These are phyloP conservation scores for Poecilia velifera DNA, from an alignment of 2,797 vertebrate species.

Conservation along the genomic window DNA sequence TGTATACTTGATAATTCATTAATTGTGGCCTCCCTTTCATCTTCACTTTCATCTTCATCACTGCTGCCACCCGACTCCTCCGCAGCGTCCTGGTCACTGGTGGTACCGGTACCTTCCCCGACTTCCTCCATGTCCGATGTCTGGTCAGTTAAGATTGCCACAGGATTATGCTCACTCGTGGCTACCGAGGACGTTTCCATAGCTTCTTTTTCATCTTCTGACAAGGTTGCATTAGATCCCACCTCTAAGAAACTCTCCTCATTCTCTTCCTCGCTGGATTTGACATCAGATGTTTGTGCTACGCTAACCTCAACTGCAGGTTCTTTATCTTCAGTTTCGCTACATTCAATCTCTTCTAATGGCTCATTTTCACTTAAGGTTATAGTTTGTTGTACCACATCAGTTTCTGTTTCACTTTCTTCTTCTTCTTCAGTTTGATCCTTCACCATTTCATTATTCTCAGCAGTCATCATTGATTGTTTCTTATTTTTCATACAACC, in stretches of 20 bases:
- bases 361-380: neutral
- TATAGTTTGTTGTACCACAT: neutral
- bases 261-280: slow-evolving; percentile 2
- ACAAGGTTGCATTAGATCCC: neutral
- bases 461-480: neutral
- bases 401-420: slow-evolving; percentile 10
- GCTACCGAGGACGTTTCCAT: neutral
- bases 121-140: slow-evolving; percentile 43
- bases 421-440: slow-evolving; percentile 2
- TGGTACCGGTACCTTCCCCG: slow-evolving; percentile 6
- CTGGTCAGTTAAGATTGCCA: slow-evolving; percentile 17
- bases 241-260: slow-evolving; percentile 36
- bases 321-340: slow-evolving; percentile 6
- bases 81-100: slow-evolving; percentile 25
- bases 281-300: neutral
- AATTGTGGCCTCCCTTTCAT: slow-evolving; percentile 19
- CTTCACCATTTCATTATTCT: slow-evolving; percentile 17
- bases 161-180: slow-evolving; percentile 1
- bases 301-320: neutral
- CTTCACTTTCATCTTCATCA: slow-evolving; percentile 17
- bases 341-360: neutral
- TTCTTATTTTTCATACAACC: neutral
- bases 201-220: slow-evolving; percentile 21
- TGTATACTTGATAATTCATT: slow-evolving; percentile 1
- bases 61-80: slow-evolving; percentile 21